Evolutionary conservation across 2,113 vertebrate species (phyloP), one percentile per base, ranked within the genome.

Genomic region (Empidonax alnorum): DNA sequence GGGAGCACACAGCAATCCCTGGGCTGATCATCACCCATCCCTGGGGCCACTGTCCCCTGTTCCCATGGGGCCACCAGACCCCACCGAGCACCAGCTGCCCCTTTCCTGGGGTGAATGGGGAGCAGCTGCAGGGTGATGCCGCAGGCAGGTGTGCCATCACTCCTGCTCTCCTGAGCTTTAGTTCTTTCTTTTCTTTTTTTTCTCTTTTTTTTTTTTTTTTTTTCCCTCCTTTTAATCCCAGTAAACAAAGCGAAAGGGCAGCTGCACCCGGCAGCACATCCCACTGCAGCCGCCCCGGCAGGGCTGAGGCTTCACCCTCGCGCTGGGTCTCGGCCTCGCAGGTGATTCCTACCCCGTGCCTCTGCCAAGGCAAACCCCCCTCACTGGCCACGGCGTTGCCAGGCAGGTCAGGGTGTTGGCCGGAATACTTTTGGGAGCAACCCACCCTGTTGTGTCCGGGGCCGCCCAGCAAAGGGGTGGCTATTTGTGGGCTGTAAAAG

Each of bases 401-500:
- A 44, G 53, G 63, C 4, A 4, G 58, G 9, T 52, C 59, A 0
- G 58, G 83, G 47, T 1, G 12, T 50, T 75, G 50, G 31, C 19
- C 0, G 4, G 69, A 87, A 33, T 59, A 25, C 9, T 83, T 79
- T 53, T 9, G 49, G 44, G 62, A 86, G 35, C 46, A 58, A 66
- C 86, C 53, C 94, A 71, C 42, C 63, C 73, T 4, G 2, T 22
- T 4, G 72, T 1, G 14, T 52, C 66, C 4, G 49, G 47, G 62
- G 46, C 89, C 7, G n/a, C 81, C 77, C 24, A 20, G 80, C 44
- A 10, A 46, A 85, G 66, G 37, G 69, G 16, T 52, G 84, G 65
- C 81, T 96, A 59, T 91, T 95, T 92, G 67, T 83, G 94, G 92
- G 90, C 83, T 89, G 78, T 55, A 73, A 90, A 93, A 63, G 87